phyloP scores from a whole-genome alignment of 1,140 invertebrate genomes.

The Elymnias hypermnestra region DNA sequence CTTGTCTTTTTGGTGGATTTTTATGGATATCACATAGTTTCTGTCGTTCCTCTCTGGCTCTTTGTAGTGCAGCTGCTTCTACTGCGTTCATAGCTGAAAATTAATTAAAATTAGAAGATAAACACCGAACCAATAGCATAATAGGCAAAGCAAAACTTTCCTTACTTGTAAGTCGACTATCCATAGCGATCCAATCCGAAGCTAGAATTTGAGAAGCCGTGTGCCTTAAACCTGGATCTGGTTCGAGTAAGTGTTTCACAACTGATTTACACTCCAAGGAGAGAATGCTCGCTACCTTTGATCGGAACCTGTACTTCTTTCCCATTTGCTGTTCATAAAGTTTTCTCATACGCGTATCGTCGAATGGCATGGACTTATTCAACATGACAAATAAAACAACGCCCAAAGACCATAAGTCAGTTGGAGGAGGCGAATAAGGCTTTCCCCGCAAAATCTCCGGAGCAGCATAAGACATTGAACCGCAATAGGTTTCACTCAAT shows the following conservation, averaged over 20 bases:
- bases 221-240: conserved; percentile 69
- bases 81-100: conserved; percentile 58
- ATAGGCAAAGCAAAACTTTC: conserved; percentile 6
- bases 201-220: conserved; percentile 44
- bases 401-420: conserved; percentile 83
- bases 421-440: conserved; percentile 80
- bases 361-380: conserved; percentile 89
- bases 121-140: background rate
- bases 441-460: conserved; percentile 82
- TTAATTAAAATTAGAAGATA: background rate
- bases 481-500: conserved; percentile 83
- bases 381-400: conserved; percentile 84
- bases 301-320: conserved; percentile 81
- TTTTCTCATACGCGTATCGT: conserved; percentile 83
- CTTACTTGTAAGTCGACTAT: conserved; percentile 65
- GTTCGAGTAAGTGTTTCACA: conserved; percentile 80
- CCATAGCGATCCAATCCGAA: conserved; percentile 72
- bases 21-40: conserved; percentile 42
- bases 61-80: conserved; percentile 59
- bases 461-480: conserved; percentile 83
- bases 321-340: conserved; percentile 80
- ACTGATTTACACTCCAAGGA: conserved; percentile 76
- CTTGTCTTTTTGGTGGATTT: conserved; percentile 43
- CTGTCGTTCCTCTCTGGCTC: conserved; percentile 54
- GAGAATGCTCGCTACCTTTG: conserved; percentile 73